These are phyloP conservation scores for Harmothoe impar DNA, from an alignment of 2,888 invertebrate genomes.

Conservation along the genomic window DNA sequence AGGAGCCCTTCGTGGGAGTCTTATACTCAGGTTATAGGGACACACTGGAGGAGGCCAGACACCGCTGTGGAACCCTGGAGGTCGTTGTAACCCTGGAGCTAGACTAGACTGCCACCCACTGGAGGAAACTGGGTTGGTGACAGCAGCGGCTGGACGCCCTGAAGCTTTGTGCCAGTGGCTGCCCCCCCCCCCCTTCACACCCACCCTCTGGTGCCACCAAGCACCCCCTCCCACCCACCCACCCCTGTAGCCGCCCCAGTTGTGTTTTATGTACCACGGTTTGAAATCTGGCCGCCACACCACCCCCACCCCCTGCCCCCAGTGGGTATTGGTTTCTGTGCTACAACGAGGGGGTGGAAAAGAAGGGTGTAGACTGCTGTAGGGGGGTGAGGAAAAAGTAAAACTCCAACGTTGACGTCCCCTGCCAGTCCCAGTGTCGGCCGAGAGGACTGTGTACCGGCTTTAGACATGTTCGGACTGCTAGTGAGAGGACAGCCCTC, in stretches of 20 bases:
- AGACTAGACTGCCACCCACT: background rate
- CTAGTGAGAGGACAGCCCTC: background rate
- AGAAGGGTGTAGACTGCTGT: too few species aligned
- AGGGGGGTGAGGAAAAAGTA: background rate
- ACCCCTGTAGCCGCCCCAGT: background rate
- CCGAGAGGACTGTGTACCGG: background rate
- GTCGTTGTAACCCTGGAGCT: too few species aligned
- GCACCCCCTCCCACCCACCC: background rate
- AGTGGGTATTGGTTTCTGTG: constrained; percentile 10
- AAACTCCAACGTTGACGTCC: background rate
- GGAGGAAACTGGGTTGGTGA: constrained; percentile 10
- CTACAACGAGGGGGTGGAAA: constrained; percentile 14
- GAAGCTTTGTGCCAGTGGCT: background rate
- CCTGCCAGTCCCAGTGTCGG: background rate
- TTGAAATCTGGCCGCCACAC: constrained; percentile 34
- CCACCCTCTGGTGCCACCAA: background rate
- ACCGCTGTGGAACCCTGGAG: background rate
- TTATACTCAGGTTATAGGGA: too few species aligned
- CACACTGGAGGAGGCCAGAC: background rate
- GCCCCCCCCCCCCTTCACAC: background rate
- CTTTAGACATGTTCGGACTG: constrained; percentile 29
- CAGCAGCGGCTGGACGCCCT: background rate
- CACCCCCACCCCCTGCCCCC: background rate
- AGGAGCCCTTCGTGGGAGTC: too few species aligned
- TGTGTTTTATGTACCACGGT: constrained; percentile 33